Evolutionary conservation across 2,797 vertebrate species (phyloP).

Genomic region (Cyclopterus lumpus): DNA sequence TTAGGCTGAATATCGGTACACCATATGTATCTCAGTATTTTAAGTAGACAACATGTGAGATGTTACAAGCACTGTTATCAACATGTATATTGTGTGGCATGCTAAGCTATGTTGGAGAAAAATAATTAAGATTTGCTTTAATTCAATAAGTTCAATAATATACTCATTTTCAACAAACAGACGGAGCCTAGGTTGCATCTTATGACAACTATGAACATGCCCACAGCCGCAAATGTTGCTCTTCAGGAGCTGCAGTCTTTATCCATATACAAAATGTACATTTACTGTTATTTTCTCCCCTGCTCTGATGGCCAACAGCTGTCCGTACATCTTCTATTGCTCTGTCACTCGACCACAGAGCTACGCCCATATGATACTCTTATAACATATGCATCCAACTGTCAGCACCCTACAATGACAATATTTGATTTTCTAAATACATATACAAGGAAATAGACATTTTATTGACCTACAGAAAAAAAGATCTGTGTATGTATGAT

Average conservation of each 20-base stretch:
- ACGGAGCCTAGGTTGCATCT: not conserved
- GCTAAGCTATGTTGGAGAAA: not conserved
- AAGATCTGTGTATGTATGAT: not conserved
- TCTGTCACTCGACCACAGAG: not conserved
- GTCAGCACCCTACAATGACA: not conserved
- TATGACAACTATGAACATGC: not conserved
- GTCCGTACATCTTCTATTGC: not conserved
- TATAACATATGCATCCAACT: not conserved
- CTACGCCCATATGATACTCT: not conserved
- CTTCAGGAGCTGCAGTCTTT: not conserved
- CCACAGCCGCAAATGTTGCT: not conserved
- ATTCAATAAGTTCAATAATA: not conserved
- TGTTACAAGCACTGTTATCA: not conserved
- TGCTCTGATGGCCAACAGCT: not conserved
- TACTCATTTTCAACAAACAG: not conserved
- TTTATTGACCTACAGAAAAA: not conserved
- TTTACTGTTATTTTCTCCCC: not conserved
- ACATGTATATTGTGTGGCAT: not conserved
- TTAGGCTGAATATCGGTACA: not conserved
- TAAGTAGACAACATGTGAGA: not conserved
- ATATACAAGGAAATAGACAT: not conserved
- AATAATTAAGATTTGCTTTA: not conserved
- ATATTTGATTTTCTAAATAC: not conserved
- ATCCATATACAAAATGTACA: not conserved
- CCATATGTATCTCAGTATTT: not conserved